These are phyloP conservation scores for Manacus vitellinus DNA, from an alignment of 2,113 vertebrate species.

Conservation along the genomic window DNA sequence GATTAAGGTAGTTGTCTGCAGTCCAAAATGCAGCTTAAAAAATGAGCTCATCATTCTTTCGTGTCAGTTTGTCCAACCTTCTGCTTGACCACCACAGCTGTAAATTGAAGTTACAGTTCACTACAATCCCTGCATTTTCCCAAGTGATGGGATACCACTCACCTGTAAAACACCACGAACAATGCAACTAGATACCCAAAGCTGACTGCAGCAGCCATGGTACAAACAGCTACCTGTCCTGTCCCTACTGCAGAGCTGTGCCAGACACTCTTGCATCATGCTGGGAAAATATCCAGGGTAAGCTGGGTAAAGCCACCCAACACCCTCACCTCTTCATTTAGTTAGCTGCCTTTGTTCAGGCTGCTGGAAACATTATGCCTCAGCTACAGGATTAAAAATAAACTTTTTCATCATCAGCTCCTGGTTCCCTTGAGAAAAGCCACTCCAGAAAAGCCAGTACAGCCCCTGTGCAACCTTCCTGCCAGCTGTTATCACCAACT, in stretches of 20 bases:
- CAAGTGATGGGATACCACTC: not conserved
- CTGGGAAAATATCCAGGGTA: not conserved
- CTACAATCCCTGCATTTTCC: not conserved
- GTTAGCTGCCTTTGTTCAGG: not conserved
- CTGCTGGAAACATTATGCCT: not conserved
- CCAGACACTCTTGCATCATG: rapidly evolving
- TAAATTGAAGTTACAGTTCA: not conserved
- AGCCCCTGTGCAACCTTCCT: not conserved
- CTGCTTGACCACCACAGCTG: not conserved
- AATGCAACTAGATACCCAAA: not conserved
- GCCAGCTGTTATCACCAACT: not conserved
- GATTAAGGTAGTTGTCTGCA: not conserved
- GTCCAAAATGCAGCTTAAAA: not conserved
- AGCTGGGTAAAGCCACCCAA: not conserved
- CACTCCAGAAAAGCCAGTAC: not conserved
- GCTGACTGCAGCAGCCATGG: not conserved
- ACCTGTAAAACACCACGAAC: not conserved
- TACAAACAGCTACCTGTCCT: not conserved
- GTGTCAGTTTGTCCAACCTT: not conserved
- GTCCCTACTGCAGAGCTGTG: not conserved
- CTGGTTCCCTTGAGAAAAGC: not conserved
- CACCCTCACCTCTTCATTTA: not conserved
- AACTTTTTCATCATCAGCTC: not conserved
- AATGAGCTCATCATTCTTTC: not conserved
- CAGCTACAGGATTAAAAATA: slow-evolving; percentile 25